Conservation (phyloP, 1,140 invertebrate species). For the Ceratosolen fusciceps region DNA sequence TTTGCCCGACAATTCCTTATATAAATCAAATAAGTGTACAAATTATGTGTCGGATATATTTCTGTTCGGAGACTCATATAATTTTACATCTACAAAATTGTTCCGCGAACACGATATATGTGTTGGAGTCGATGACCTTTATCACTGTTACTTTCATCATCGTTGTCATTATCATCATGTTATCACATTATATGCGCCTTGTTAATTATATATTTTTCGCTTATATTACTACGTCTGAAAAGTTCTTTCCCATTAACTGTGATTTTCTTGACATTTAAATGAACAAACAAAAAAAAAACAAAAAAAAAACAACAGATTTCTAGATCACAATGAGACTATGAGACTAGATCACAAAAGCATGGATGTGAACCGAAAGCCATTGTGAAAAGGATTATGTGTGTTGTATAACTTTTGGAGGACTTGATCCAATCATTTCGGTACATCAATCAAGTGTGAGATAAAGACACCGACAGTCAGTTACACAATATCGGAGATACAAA, state of each 20-base stretch:
- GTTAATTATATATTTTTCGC: neutral
- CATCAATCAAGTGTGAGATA: neutral
- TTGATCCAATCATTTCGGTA: neutral
- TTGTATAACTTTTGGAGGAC: conserved; percentile 1
- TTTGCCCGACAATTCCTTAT: too few species aligned
- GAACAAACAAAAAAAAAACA: conserved; percentile 27
- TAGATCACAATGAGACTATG: neutral
- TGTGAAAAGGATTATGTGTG: conserved; percentile 29
- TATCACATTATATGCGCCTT: neutral
- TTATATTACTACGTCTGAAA: conserved; percentile 13
- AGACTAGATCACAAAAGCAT: neutral
- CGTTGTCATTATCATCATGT: too few species aligned
- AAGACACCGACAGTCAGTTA: neutral
- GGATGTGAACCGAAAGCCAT: neutral
- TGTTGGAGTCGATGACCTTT: neutral
- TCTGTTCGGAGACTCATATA: neutral
- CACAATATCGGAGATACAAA: too few species aligned
- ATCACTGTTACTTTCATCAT: too few species aligned
- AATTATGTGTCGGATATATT: neutral
- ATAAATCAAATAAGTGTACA: neutral
- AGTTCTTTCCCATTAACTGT: conserved; percentile 51
- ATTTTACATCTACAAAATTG: conserved; percentile 2
- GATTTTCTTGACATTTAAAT: too few species aligned
- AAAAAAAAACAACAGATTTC: neutral
- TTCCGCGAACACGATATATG: neutral